phyloP scores from a whole-genome alignment of 2,113 vertebrate genomes.

The Amblyopsis rosae region DNA sequence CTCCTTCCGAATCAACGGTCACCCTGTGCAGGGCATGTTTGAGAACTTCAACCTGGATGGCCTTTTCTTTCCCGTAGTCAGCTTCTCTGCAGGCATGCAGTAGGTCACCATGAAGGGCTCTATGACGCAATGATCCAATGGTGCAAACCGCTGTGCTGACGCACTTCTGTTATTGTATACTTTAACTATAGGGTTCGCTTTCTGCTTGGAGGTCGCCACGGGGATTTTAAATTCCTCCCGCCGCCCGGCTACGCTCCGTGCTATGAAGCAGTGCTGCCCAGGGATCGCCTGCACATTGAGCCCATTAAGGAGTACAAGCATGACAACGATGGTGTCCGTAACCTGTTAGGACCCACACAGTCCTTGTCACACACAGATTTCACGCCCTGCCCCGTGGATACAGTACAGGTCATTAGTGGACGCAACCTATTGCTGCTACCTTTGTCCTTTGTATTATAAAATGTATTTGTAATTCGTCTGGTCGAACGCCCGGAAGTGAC shows the following conservation, averaged over 20 bases:
- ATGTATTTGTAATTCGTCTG: too few relatives aligned
- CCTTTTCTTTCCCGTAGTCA: constrained; percentile 89
- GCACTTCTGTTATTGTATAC: not conserved
- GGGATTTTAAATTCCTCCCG: constrained; percentile 91
- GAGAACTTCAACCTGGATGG: constrained; percentile 91
- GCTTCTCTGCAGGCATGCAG: constrained; percentile 90
- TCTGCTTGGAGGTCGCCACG: constrained; percentile 89
- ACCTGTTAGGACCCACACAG: constrained; percentile 88
- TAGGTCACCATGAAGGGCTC: constrained; percentile 53
- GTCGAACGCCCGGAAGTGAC: too few relatives aligned
- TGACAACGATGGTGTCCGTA: constrained; percentile 80
- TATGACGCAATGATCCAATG: not conserved
- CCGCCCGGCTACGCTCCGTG: constrained; percentile 89
- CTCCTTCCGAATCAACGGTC: constrained; percentile 91
- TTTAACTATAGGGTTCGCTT: constrained; percentile 79
- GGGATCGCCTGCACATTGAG: constrained; percentile 85
- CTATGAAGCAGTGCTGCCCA: constrained; percentile 87
- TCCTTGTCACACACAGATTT: constrained; percentile 88
- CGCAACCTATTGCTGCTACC: too few relatives aligned
- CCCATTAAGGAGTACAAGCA: constrained; percentile 92
- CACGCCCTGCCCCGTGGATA: constrained; percentile 90
- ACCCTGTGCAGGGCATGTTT: constrained; percentile 92
- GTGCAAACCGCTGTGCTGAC: not conserved
- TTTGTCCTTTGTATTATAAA: too few relatives aligned
- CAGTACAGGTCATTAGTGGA: constrained; percentile 81